phyloP scores from a whole-genome alignment of 2,113 vertebrate species.

The Hippocampus zosterae region DNA sequence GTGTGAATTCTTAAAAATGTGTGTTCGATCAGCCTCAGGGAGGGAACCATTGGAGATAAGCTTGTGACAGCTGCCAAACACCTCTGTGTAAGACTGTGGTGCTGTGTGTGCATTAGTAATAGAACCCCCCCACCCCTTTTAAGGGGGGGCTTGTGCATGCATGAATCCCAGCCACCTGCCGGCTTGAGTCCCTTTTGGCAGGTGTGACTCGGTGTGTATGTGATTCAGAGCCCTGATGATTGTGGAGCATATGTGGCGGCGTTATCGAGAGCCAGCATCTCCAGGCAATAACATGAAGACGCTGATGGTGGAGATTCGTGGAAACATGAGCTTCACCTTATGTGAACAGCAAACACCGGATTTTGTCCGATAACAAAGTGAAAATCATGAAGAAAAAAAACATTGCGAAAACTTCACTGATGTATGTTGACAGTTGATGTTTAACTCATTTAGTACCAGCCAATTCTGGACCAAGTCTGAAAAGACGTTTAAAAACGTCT shows the following conservation, averaged over 20 bases:
- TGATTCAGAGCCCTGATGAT: constrained; percentile 48
- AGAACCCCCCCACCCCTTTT: constrained; percentile 32
- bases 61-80: constrained; percentile 70
- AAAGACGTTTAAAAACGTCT: no score
- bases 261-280: constrained; percentile 50
- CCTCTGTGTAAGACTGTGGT: constrained; percentile 44
- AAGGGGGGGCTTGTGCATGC: constrained; percentile 25
- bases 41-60: constrained; percentile 62
- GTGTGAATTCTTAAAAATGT: constrained; percentile 38
- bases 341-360: constrained; percentile 3
- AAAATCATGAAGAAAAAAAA: neutral
- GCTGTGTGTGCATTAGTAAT: constrained; percentile 19
- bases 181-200: constrained; percentile 44
- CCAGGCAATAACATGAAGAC: constrained; percentile 39
- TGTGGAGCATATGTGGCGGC: constrained; percentile 48
- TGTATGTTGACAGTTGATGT: neutral
- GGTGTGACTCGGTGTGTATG: constrained; percentile 51
- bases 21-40: constrained; percentile 50
- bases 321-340: neutral
- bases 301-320: constrained; percentile 52
- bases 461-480: no score
- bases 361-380: neutral
- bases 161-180: constrained; percentile 62
- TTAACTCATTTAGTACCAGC: no score
- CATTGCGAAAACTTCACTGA: neutral